Evolutionary conservation across 2,888 invertebrate species (phyloP), one percentile per base, ranked within the genome.

Genomic region (Drosophila emarginata): DNA sequence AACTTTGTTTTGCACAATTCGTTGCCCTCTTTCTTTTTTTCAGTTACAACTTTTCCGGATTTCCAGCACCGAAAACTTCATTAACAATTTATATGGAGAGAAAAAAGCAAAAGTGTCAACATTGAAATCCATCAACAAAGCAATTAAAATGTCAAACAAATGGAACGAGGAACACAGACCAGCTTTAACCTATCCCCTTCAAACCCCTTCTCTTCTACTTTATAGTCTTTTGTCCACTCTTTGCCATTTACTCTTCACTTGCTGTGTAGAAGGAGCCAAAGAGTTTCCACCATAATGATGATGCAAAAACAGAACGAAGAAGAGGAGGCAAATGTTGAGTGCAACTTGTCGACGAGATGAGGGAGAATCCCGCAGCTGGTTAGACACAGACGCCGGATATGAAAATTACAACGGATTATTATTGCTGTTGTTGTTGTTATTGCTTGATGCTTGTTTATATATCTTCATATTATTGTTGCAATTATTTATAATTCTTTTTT

Each of bases 41-140:
- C 15, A 45, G 15, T 45, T 15, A 45, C 40, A 45, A 15, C 15
- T 45, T 45, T 45, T 45, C 18, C 18, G 40, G 32, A 36, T 39
- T 66, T 40, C 12, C 68, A 32, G 21, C 37, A 54, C 7, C n/a
- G 51, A 50, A 45, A 70, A 72, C 74, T 69, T 72, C 76, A 87
- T 87, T 81, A 74, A 15, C 57, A 68, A 79, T 81, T 77, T 64
- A 84, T 75, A 69, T 9, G 59, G 63, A 69, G 7, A 57, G 64
- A n/a, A 36, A 70, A 78, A 78, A 75, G 70, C 68, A 81, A 81
- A 76, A 87, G 87, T 84, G 85, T 84, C 79, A 85, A 87, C 87
- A 76, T 63, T 63, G 66, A 75, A 83, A 78, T 86, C 68, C 80
- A 82, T 83, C 80, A 80, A 71, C 79, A 79, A 71, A 74, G 79